Evolutionary conservation across 2,797 vertebrate species (phyloP).

Genomic region (Numenius phaeopus): DNA sequence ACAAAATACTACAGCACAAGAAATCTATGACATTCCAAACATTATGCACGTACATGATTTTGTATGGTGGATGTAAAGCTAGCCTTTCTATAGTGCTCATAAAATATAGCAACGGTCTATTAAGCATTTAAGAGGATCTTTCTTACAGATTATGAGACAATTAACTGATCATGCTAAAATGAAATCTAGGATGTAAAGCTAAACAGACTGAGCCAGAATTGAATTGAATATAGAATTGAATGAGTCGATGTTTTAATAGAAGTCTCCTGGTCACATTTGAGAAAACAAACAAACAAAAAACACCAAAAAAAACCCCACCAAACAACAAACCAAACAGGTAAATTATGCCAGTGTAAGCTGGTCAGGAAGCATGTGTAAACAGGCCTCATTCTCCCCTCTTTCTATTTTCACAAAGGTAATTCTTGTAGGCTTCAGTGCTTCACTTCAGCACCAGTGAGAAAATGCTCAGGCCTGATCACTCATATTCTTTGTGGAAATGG

Average conservation of each 20-base stretch:
- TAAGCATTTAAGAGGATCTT: neutral
- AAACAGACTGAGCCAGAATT: neutral
- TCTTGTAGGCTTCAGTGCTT: neutral
- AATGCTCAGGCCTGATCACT: neutral
- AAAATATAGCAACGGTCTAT: neutral
- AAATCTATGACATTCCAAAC: neutral
- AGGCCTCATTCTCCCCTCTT: neutral
- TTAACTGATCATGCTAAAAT: neutral
- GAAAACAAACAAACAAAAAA: neutral
- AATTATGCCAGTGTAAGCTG: neutral
- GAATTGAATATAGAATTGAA: neutral
- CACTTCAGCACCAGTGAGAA: neutral
- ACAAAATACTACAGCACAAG: neutral
- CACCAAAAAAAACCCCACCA: too few relatives aligned
- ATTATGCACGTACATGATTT: neutral
- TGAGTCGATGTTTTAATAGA: neutral
- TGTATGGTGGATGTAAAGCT: neutral
- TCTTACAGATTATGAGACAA: neutral
- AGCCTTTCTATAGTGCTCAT: neutral
- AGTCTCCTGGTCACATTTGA: neutral
- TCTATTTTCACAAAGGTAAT: neutral
- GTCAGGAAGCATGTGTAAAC: neutral
- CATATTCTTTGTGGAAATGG: neutral
- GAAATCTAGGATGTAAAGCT: neutral
- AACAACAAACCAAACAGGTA: fast-evolving